phyloP scores from a whole-genome alignment of 2,797 vertebrate genomes.

The Semaprochilodus insignis region DNA sequence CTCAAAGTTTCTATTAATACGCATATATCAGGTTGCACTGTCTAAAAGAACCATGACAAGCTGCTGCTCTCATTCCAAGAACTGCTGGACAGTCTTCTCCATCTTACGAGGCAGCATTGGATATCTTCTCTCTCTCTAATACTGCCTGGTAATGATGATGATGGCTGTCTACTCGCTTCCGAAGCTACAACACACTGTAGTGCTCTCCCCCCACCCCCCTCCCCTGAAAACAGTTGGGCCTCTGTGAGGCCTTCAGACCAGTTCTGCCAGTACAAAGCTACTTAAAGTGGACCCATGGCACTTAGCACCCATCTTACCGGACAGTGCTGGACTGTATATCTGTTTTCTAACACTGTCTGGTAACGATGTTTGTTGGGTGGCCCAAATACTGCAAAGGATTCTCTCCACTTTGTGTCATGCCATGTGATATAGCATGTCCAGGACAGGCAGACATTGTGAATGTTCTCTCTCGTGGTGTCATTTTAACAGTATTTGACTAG shows the following conservation, averaged over 20 bases:
- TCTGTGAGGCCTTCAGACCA: background rate
- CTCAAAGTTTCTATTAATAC: background rate
- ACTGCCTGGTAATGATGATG: slow-evolving; percentile 99
- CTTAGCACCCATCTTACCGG: slow-evolving; percentile 98
- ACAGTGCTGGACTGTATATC: slow-evolving; percentile 96
- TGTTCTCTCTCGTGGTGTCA: background rate
- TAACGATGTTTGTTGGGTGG: slow-evolving; percentile 99
- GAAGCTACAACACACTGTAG: slow-evolving; percentile 61
- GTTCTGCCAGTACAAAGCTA: slow-evolving; percentile 22
- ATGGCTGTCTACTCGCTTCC: slow-evolving; percentile 81
- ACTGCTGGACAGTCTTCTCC: slow-evolving; percentile 83
- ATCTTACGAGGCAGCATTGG: slow-evolving; percentile 99
- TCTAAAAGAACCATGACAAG: background rate
- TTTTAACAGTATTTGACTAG: background rate
- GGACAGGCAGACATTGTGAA: background rate
- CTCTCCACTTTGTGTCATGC: slow-evolving; percentile 3
- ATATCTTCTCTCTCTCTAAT: slow-evolving; percentile 95
- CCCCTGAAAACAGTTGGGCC: background rate
- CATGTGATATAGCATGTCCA: background rate
- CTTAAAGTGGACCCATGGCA: slow-evolving; percentile 72
- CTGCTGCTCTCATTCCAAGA: slow-evolving; percentile 17
- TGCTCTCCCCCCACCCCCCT: background rate
- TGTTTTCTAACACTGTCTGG: slow-evolving; percentile 99
- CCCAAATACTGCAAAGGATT: slow-evolving; percentile 68
- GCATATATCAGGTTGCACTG: background rate